Percentiles rank a stretch among this genome's conserved stretches.
Conservation (phyloP, 1,140 invertebrate genomes). For the Thereuonema tuberculata region DNA sequence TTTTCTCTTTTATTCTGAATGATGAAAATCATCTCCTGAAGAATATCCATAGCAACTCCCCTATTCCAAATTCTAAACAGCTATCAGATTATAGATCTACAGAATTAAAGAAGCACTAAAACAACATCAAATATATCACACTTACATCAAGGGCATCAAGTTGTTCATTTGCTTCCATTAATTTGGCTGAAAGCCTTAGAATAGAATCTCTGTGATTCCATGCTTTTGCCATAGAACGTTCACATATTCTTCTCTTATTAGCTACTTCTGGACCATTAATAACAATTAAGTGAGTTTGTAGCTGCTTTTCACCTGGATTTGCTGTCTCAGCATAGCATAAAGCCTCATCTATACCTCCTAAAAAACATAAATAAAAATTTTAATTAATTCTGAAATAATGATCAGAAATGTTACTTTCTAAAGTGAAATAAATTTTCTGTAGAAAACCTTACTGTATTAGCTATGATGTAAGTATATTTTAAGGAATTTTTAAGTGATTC, state of each 20-base stretch:
- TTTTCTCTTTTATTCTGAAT: too few species aligned
- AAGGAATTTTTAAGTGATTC: too few species aligned
- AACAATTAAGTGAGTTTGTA: slow-evolving; percentile 8
- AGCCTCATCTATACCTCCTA: slow-evolving; percentile 8
- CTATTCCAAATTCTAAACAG: too few species aligned
- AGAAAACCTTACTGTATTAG: background rate
- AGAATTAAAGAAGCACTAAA: too few species aligned
- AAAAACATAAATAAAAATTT: background rate
- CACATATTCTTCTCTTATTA: slow-evolving; percentile 4
- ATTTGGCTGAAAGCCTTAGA: slow-evolving; percentile 3
- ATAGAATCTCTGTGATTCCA: slow-evolving; percentile 7
- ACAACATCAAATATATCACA: too few species aligned
- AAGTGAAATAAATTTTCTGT: background rate
- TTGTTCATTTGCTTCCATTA: slow-evolving; percentile 1
- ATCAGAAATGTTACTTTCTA: background rate
- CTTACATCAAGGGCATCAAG: slow-evolving; percentile 1
- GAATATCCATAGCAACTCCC: too few species aligned
- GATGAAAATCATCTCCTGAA: too few species aligned
- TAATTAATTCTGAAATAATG: background rate
- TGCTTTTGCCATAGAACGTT: slow-evolving; percentile 5
- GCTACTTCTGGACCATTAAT: slow-evolving; percentile 8
- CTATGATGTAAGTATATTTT: too few species aligned
- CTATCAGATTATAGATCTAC: too few species aligned
- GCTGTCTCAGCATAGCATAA: slow-evolving; percentile 11
- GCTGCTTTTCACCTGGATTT: background rate